Percentiles rank a stretch among this genome's conserved stretches.
Conservation (phyloP, 2,113 vertebrate species). For the Hippoglossus stenolepis region DNA sequence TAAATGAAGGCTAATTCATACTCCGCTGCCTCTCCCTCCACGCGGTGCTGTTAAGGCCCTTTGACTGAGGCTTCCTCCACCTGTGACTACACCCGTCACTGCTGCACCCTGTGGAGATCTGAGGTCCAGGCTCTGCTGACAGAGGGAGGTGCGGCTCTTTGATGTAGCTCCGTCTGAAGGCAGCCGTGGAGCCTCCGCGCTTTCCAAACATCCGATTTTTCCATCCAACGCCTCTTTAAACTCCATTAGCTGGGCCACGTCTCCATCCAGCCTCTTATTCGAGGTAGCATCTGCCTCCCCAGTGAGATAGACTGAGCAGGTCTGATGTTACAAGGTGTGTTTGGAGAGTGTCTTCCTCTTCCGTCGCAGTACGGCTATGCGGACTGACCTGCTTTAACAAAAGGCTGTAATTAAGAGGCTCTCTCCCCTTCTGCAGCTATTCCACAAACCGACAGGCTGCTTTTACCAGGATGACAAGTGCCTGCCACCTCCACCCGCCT, state of each 20-base stretch:
- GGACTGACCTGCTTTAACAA: conserved; percentile 43
- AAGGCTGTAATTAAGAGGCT: conserved; percentile 61
- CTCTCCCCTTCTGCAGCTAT: conserved; percentile 27
- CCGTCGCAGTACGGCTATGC: conserved; percentile 5
- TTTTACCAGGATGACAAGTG: conserved; percentile 44
- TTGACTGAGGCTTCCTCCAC: conserved; percentile 7
- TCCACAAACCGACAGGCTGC: conserved; percentile 24
- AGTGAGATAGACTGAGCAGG: conserved; percentile 47
- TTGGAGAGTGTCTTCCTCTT: conserved; percentile 30
- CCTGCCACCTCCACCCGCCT: background rate
- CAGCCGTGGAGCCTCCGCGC: background rate
- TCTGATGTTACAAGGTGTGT: conserved; percentile 53
- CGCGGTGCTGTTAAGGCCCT: conserved; percentile 9
- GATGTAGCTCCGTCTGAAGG: conserved; percentile 25
- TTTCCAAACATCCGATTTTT: conserved; percentile 10
- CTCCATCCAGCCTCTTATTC: conserved; percentile 41
- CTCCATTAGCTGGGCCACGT: conserved; percentile 7
- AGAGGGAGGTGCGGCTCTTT: conserved; percentile 35
- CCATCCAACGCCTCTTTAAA: conserved; percentile 30
- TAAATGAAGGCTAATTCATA: background rate
- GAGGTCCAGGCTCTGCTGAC: conserved; percentile 20
- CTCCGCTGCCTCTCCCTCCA: background rate
- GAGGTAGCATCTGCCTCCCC: conserved; percentile 26
- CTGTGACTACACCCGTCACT: conserved; percentile 11
- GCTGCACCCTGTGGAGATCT: conserved; percentile 46